Percentiles rank a stretch among this genome's conserved stretches.
These are phyloP conservation scores for Paracanthobrama guichenoti DNA, from an alignment of 2,113 vertebrate genomes.

Conservation along the genomic window DNA sequence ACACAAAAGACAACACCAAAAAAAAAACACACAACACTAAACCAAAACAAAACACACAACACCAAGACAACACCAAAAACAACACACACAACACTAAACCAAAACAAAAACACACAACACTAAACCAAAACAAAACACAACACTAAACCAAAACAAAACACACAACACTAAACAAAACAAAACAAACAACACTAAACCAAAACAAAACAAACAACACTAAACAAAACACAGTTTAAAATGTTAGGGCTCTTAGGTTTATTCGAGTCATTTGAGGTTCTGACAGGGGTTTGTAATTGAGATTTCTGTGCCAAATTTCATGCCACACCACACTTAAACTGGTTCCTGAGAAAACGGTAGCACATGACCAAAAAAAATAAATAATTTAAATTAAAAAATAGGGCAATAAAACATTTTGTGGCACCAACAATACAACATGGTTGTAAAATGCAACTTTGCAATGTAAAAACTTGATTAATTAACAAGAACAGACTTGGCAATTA, in stretches of 20 bases:
- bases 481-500: background rate
- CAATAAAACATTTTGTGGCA: background rate
- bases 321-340: background rate
- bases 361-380: background rate
- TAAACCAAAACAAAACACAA: too few species aligned
- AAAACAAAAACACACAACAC: too few species aligned
- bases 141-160: background rate
- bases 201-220: background rate
- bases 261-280: background rate
- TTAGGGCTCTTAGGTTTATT: background rate
- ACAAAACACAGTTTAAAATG: background rate
- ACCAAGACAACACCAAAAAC: too few species aligned
- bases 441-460: background rate
- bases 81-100: too few species aligned
- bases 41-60: too few species aligned
- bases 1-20: too few species aligned
- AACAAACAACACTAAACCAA: background rate
- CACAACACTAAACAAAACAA: background rate
- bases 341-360: background rate
- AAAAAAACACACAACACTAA: too few species aligned
- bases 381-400: background rate
- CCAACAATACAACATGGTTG: background rate
- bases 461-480: background rate
- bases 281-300: background rate
- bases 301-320: background rate